Evolutionary conservation across 2,797 vertebrate species (phyloP).

Genomic region (Sebastes nivosus): DNA sequence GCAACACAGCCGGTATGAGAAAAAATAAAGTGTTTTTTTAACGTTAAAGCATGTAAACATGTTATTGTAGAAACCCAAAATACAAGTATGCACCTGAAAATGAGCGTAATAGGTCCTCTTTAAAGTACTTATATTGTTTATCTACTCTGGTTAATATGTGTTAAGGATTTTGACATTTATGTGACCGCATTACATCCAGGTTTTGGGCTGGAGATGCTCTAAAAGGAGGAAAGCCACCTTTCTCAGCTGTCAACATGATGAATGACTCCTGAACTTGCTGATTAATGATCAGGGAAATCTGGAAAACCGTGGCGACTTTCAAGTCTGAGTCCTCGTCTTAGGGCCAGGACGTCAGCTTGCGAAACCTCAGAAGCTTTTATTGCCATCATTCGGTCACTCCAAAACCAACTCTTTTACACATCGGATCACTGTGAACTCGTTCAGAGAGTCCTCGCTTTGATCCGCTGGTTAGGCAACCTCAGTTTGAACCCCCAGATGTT

Average conservation of each 20-base stretch:
- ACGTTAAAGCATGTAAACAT: too few species aligned
- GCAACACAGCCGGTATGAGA: too few species aligned
- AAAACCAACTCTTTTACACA: conserved; percentile 4
- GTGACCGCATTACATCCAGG: neutral
- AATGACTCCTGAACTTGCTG: conserved; percentile 41
- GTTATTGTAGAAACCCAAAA: too few species aligned
- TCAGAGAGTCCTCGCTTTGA: neutral
- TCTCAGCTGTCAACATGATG: conserved; percentile 57
- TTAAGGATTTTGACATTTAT: neutral
- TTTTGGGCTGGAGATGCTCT: neutral
- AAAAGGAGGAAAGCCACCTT: conserved; percentile 7
- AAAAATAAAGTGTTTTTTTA: too few species aligned
- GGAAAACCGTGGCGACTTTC: conserved; percentile 30
- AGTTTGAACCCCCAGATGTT: conserved; percentile 65
- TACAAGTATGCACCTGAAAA: too few species aligned
- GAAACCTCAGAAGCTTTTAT: conserved; percentile 32
- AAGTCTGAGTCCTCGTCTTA: conserved; percentile 13
- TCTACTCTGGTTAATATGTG: neutral
- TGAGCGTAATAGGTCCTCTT: too few species aligned
- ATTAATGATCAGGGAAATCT: conserved; percentile 58
- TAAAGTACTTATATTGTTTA: neutral
- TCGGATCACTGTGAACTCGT: neutral
- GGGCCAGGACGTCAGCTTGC: conserved; percentile 16
- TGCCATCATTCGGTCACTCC: neutral
- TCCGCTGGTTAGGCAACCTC: conserved; percentile 28